Conservation (phyloP, 2,888 invertebrate genomes). For the Branchellion lobata region DNA sequence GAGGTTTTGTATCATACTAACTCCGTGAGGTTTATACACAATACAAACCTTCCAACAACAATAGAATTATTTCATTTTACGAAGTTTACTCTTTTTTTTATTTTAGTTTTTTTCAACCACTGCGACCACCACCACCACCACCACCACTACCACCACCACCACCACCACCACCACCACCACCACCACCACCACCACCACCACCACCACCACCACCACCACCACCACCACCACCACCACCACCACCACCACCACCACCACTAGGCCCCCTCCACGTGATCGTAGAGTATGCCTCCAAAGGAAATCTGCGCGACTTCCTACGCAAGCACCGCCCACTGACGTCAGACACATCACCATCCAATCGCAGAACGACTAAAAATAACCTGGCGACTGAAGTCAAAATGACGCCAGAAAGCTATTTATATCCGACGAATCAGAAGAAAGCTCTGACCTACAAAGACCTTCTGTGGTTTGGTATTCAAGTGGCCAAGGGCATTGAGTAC, state of each 20-base stretch:
- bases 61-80: too few species aligned
- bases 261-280: constrained; percentile 64
- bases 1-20: too few species aligned
- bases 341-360: not conserved
- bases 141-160: not conserved
- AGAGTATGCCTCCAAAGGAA: constrained; percentile 72
- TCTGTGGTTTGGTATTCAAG: constrained; percentile 93
- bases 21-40: too few species aligned
- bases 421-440: constrained; percentile 55
- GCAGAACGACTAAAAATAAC: too few species aligned
- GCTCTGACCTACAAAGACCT: constrained; percentile 85
- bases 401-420: not conserved
- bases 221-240: constrained; percentile 39
- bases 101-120: not conserved
- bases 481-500: constrained; percentile 97
- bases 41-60: too few species aligned
- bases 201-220: constrained; percentile 39
- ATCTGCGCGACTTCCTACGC: constrained; percentile 87
- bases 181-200: constrained; percentile 14
- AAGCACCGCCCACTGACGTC: constrained; percentile 71
- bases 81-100: not conserved
- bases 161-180: constrained; percentile 25
- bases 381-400: not conserved
- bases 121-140: not conserved
- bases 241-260: constrained; percentile 47